Evolutionary conservation across 2,888 invertebrate species (phyloP).

Genomic region (Cerastoderma edule): DNA sequence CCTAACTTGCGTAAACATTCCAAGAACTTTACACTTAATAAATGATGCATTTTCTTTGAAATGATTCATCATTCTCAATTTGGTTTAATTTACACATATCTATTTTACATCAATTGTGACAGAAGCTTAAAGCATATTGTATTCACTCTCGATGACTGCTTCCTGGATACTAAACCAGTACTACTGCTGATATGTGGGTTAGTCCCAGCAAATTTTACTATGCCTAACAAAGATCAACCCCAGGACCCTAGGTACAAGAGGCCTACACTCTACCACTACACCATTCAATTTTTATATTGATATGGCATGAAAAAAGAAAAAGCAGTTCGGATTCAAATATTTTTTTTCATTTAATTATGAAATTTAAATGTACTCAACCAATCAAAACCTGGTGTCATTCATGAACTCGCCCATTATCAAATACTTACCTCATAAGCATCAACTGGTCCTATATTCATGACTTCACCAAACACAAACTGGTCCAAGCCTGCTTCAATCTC

Average conservation of each 20-base stretch:
- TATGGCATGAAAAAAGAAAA: background rate
- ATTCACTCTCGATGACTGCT: too few relatives aligned
- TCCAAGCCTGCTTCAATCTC: conserved; percentile 64
- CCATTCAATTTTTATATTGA: background rate
- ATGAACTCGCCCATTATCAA: background rate
- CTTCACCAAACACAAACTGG: conserved; percentile 62
- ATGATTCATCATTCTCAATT: background rate
- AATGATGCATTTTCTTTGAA: background rate
- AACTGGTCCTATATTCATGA: conserved; percentile 71
- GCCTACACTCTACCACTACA: background rate
- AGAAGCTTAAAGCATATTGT: too few relatives aligned
- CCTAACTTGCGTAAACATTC: too few relatives aligned
- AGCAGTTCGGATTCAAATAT: background rate
- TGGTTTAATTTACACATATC: too few relatives aligned
- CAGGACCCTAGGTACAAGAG: too few relatives aligned
- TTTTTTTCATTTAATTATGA: background rate
- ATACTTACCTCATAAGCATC: conserved; percentile 77
- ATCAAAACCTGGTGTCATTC: background rate
- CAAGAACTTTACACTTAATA: too few relatives aligned
- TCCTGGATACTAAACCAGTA: too few relatives aligned
- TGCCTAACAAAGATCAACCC: too few relatives aligned
- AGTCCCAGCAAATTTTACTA: too few relatives aligned
- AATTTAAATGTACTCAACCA: background rate
- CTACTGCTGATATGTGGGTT: too few relatives aligned
- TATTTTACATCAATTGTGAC: too few relatives aligned